These are phyloP conservation scores for Reticulitermes speratus DNA, from an alignment of 1,140 invertebrate genomes.

Conservation along the genomic window DNA sequence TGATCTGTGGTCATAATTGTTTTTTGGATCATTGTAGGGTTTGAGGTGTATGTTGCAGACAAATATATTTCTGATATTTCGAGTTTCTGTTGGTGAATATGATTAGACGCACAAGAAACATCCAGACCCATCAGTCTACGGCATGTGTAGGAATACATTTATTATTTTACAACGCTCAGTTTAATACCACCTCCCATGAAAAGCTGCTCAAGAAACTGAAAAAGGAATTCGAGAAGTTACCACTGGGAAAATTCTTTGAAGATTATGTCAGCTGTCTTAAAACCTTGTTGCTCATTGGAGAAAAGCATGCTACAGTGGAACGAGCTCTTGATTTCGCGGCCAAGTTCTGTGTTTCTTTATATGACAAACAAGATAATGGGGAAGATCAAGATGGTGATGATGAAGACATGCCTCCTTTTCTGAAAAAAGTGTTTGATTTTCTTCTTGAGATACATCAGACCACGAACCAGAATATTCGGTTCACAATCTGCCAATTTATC, in stretches of 20 bases:
- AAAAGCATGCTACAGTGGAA: conserved; percentile 62
- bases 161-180: neutral
- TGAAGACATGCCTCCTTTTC: neutral
- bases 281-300: conserved; percentile 55
- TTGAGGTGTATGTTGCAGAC: no score
- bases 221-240: neutral
- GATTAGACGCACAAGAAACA: neutral
- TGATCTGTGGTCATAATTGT: no score
- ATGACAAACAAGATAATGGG: conserved; percentile 46
- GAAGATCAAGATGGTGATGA: neutral
- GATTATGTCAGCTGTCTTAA: neutral
- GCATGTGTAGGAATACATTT: neutral
- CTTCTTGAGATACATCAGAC: conserved; percentile 55
- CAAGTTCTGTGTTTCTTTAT: conserved; percentile 59
- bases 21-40: no score
- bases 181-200: neutral
- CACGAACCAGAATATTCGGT: conserved; percentile 62
- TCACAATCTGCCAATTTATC: conserved; percentile 71
- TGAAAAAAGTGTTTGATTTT: neutral
- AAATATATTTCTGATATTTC: no score
- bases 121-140: neutral
- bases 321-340: conserved; percentile 63
- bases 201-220: neutral
- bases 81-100: neutral
- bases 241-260: neutral